Evolutionary conservation across 1,140 invertebrate species (phyloP).

Genomic region (Euglossa dilemma): DNA sequence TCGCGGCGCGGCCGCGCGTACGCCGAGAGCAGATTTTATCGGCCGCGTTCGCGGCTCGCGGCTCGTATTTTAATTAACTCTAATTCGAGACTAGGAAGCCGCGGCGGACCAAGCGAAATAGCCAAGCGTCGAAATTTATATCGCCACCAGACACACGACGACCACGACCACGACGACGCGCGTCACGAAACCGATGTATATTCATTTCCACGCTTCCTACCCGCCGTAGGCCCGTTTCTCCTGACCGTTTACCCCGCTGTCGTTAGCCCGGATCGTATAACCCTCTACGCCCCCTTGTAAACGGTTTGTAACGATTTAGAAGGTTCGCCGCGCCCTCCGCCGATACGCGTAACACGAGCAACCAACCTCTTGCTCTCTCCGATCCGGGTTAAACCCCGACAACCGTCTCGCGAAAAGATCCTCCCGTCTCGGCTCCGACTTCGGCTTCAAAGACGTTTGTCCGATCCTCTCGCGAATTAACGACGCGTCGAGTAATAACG

Average conservation of each 20-base stretch:
- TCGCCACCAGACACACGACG: conserved; percentile 50
- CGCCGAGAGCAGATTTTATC: conserved; percentile 58
- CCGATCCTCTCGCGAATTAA: not conserved
- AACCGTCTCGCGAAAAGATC: conserved; percentile 6
- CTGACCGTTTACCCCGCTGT: conserved; percentile 36
- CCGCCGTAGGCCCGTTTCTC: conserved; percentile 32
- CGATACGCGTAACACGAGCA: conserved; percentile 6
- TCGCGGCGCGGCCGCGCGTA: fast-evolving
- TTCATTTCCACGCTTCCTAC: conserved; percentile 65
- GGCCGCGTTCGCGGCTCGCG: conserved; percentile 54
- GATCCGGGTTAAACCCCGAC: conserved; percentile 1
- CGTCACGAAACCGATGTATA: conserved; percentile 67
- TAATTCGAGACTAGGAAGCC: conserved; percentile 63
- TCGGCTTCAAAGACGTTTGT: too few species aligned
- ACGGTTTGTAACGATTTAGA: conserved; percentile 64
- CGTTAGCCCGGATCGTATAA: conserved; percentile 44
- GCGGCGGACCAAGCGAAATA: conserved; percentile 63
- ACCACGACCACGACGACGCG: conserved; percentile 56
- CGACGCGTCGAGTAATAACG: too few species aligned
- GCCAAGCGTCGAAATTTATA: conserved; percentile 64
- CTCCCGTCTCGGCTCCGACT: too few species aligned
- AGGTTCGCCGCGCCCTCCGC: not conserved
- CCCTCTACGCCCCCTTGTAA: conserved; percentile 40
- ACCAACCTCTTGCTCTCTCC: not conserved
- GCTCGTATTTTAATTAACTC: conserved; percentile 69